A percentile compares a stretch with the other conserved stretches of the same genome.
Conservation (phyloP, 2,888 invertebrate genomes). For the Hydraecia micacea region DNA sequence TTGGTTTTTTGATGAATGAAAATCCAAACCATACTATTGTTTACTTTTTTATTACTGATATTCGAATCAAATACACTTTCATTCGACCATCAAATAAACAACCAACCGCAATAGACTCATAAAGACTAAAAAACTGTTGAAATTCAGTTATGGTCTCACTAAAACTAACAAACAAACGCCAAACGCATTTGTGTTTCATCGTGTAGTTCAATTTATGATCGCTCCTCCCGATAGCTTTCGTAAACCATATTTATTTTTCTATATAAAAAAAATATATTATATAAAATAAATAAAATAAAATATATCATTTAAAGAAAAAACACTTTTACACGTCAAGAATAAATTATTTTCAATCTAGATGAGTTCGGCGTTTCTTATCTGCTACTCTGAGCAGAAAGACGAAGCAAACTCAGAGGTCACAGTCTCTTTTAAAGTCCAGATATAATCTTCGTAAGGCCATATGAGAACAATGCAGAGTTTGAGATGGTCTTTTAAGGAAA, state of each 20-base stretch:
- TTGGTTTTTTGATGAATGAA: neutral
- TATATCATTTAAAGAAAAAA: too few species aligned
- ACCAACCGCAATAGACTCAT: constrained; percentile 2
- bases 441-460: neutral
- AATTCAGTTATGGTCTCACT: constrained; percentile 19
- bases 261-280: too few species aligned
- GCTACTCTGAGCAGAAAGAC: too few species aligned
- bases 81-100: constrained; percentile 16
- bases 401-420: too few species aligned
- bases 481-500: neutral
- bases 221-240: neutral
- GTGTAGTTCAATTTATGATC: constrained; percentile 45
- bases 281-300: too few species aligned
- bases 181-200: constrained; percentile 37
- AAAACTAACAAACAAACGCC: neutral
- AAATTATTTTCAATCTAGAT: neutral
- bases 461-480: neutral
- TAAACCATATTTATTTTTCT: neutral
- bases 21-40: neutral
- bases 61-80: constrained; percentile 3
- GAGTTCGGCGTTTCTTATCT: too few species aligned
- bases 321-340: neutral
- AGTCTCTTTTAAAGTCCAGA: neutral
- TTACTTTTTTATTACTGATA: neutral
- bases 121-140: constrained; percentile 1